Base-by-base conservation (phyloP, 1,140 invertebrate genomes). In the Laodelphax striatellus region DNA sequence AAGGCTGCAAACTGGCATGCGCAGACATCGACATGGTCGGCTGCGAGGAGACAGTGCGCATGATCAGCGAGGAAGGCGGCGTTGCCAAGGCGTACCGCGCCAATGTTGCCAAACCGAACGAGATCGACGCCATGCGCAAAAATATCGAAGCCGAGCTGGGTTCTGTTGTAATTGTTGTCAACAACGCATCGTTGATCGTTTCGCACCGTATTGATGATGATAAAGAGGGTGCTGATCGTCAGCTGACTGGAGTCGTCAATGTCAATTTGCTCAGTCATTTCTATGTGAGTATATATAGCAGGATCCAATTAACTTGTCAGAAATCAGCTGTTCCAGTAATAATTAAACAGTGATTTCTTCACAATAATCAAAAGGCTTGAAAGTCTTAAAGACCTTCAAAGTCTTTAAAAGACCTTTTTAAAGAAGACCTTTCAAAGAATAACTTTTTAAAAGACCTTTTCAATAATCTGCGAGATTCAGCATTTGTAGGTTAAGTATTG, bases 1-100 rank as follows among this genome's bases (percentile, higher is more conserved):
- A 80, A 10, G 84, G 83, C 55, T 80, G 79, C 2, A 76, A 67
- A 58, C 78, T 87, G 21, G 76, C 85, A 22, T 83, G 84, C 64
- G 76, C 85, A 14, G 86, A 88, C 67, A 76, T 82, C 31, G 80
- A 85, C 68, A 65, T 69, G 43, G 66, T 71, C 44, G 74, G 70
- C 57, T 82, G 80, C 65, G 66, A 76, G 55, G 67, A 72, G n/a
- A 81, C 79, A 1, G 73, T 74, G 21, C 66, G 73, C 52, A 63
- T 69, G 21, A 70, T 73, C 5, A 61, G 57, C 10, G 64, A 68
- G 46, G 58, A 66, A n/a, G 44, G 55, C n/a, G 44, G 57, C 8
- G 46, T 42, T 13, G 66, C 64, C 13, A n/a, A 59, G 46, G 54
- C 44, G 1, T 65, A 62, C 41, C 16, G 21, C 28, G 19, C 54